phyloP scores from a whole-genome alignment of 2,888 invertebrate species.

The Emmelina monodactyla region DNA sequence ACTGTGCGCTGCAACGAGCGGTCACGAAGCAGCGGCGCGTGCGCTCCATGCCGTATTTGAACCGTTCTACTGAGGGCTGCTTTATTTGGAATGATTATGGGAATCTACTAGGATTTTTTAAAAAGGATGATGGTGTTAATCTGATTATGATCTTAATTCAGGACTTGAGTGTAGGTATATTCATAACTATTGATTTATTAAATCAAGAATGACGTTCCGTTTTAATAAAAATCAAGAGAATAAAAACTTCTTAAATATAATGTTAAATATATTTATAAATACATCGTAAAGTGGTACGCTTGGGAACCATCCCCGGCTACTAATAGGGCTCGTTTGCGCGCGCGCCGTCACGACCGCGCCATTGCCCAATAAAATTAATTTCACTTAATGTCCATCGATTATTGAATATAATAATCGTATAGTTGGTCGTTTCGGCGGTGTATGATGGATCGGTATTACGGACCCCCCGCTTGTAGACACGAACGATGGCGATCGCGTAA shows the following conservation, averaged over 20 bases:
- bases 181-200: too few species aligned
- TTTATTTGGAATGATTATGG: too few species aligned
- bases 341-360: conserved; percentile 49
- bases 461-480: conserved; percentile 52
- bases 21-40: conserved; percentile 26
- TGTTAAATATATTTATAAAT: too few species aligned
- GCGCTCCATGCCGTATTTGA: neutral
- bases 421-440: conserved; percentile 44
- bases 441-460: conserved; percentile 45
- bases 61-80: too few species aligned
- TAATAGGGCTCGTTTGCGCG: conserved; percentile 46
- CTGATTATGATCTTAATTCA: too few species aligned
- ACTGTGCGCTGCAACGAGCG: too few species aligned
- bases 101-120: too few species aligned
- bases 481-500: conserved; percentile 29
- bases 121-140: too few species aligned
- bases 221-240: too few species aligned
- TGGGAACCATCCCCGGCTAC: conserved; percentile 21
- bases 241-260: too few species aligned
- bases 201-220: too few species aligned
- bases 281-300: neutral
- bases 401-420: conserved; percentile 56
- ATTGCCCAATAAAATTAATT: conserved; percentile 64
- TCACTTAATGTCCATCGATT: conserved; percentile 61
- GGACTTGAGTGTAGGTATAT: too few species aligned